Evolutionary conservation across 2,797 vertebrate genomes (phyloP), one percentile per base, ranked within the genome.

Genomic region (Garrulus glandarius): DNA sequence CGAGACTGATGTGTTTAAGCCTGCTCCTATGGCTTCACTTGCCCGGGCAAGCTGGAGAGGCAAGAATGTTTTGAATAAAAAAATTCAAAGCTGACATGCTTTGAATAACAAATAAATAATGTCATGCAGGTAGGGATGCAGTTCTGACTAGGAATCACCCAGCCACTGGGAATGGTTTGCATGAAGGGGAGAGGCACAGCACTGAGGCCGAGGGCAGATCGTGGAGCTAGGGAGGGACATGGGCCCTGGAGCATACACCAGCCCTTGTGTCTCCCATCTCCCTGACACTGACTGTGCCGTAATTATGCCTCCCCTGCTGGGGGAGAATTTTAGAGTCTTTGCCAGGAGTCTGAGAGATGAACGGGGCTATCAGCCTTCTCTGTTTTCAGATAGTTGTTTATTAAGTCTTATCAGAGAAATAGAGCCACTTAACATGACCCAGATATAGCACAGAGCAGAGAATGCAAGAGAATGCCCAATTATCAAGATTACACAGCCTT

Each of bases 101-200:
- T 93, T 91, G 79, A 93, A 92, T 94, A 89, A 75, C 84, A 95
- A 93, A 88, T 65, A 78, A 80, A 85, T 89, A 94, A 69, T 89
- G 47, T 44, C 32, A 46, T 24, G 37, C 36, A 87, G 53, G 81
- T 85, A 88, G 37, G 43, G 59, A 67, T 79, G 63, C 16, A 69
- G 76, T 34, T 81, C 57, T 63, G 71, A 47, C 0, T 30, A 68
- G 69, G 74, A 71, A 57, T 75, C 46, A 36, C 36, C 12, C 43
- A 76, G 34, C 9, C 22, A 26, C 68, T 3, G 4, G 53, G 47
- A 83, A 71, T 16, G 13, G 22, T 78, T 83, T 81, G 13, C 27
- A 14, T 17, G 52, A 68, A 56, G 21, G 60, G 32, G 44, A 71
- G 56, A 68, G 64, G 57, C 4, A 1, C 9, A 29, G 15, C 1